A percentile compares a stretch with the other conserved stretches of the same genome.
Evolutionary conservation across 2,888 invertebrate genomes (phyloP).

Genomic region (Apamea anceps): DNA sequence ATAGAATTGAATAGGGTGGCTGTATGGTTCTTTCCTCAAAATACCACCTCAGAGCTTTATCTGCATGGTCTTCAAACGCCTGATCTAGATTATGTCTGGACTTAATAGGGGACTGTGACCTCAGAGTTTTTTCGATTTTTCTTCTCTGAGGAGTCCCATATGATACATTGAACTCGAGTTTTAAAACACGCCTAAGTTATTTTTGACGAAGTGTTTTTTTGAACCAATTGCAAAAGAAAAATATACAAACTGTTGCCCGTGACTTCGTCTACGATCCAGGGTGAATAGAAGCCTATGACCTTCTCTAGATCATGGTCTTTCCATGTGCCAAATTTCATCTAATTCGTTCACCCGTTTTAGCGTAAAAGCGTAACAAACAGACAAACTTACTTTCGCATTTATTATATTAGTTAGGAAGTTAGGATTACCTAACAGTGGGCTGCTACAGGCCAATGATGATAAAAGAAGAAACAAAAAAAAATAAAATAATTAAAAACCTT

Average conservation of each 20-base stretch:
- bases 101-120: too few relatives aligned
- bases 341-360: too few relatives aligned
- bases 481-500: background rate
- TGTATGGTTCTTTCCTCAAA: background rate
- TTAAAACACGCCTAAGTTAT: background rate
- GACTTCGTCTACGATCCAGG: too few relatives aligned
- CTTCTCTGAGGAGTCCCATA: background rate
- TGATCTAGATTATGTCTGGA: background rate
- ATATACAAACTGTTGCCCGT: too few relatives aligned
- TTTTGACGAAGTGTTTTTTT: background rate
- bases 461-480: background rate
- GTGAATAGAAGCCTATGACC: too few relatives aligned
- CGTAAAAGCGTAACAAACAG: too few relatives aligned
- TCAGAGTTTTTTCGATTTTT: background rate
- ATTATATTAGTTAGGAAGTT: too few relatives aligned
- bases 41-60: background rate
- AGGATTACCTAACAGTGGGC: too few relatives aligned
- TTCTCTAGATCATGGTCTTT: too few relatives aligned
- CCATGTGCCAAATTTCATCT: too few relatives aligned
- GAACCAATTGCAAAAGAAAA: background rate
- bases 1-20: too few relatives aligned
- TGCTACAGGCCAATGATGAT: background rate
- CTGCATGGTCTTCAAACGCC: background rate
- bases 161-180: background rate
- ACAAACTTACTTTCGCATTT: too few relatives aligned